A percentile compares a stretch with the other conserved stretches of the same genome.
phyloP scores from a whole-genome alignment of 2,797 vertebrate genomes.

The Carapus acus region DNA sequence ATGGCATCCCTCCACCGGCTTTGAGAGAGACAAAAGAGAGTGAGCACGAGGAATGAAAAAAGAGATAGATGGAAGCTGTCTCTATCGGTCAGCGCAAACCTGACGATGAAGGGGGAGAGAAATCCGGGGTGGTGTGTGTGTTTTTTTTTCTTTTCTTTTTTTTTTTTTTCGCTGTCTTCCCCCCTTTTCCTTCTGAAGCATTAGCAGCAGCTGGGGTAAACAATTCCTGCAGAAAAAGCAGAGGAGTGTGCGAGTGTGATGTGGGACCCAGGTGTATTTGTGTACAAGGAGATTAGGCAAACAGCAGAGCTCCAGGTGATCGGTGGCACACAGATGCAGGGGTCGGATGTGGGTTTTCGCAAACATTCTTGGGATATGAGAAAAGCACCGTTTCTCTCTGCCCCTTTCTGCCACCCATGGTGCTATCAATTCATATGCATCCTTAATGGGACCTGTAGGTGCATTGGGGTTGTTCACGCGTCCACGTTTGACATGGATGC shows the following conservation, averaged over 20 bases:
- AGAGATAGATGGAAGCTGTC: conserved; percentile 52
- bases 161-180: too few species aligned
- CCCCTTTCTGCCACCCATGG: conserved; percentile 11
- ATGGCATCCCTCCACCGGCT: conserved; percentile 76
- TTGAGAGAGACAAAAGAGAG: conserved; percentile 69
- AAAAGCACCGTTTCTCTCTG: conserved; percentile 37
- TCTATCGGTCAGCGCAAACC: conserved; percentile 63
- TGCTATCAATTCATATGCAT: conserved; percentile 1
- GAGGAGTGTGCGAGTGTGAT: conserved; percentile 35
- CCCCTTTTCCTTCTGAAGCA: conserved; percentile 54
- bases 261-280: conserved; percentile 59
- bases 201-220: conserved; percentile 59
- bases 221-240: conserved; percentile 67
- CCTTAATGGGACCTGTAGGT: too few species aligned
- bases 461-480: background rate
- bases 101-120: conserved; percentile 38
- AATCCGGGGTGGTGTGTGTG: conserved; percentile 14
- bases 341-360: conserved; percentile 54
- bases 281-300: conserved; percentile 62
- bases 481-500: background rate
- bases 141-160: too few species aligned
- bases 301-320: conserved; percentile 62
- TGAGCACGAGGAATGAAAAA: conserved; percentile 46
- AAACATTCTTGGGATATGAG: conserved; percentile 35
- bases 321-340: conserved; percentile 46